Conservation (phyloP, 2,888 invertebrate genomes). For the Agonopterix arenella region DNA sequence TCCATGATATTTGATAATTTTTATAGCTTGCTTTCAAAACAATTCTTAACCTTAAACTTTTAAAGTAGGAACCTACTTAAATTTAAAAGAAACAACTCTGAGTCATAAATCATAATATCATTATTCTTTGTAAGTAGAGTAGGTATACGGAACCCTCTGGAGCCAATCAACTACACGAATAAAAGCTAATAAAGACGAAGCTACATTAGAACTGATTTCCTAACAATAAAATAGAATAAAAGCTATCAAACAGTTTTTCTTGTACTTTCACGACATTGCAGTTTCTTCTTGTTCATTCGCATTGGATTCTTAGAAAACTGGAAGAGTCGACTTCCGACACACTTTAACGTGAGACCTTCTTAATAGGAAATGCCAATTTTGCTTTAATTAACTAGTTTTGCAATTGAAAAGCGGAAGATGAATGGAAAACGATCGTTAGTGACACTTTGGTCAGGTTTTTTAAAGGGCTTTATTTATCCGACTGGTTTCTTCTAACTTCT, state of each 20-base stretch:
- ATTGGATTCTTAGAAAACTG: conserved; percentile 34
- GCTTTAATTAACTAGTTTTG: conserved; percentile 27
- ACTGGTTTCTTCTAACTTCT: neutral
- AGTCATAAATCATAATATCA: too few relatives aligned
- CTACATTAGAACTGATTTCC: too few relatives aligned
- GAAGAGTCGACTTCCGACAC: conserved; percentile 41
- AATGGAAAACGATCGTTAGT: neutral
- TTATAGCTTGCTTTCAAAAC: too few relatives aligned
- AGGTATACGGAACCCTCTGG: too few relatives aligned
- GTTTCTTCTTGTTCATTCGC: conserved; percentile 32
- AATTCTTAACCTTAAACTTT: too few relatives aligned
- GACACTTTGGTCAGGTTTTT: neutral
- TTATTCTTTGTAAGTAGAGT: too few relatives aligned
- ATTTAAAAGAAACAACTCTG: too few relatives aligned
- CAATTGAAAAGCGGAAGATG: conserved; percentile 39
- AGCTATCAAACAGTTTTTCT: neutral
- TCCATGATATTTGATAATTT: too few relatives aligned
- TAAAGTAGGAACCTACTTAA: too few relatives aligned
- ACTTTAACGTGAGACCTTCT: conserved; percentile 36
- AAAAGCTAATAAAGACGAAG: too few relatives aligned
- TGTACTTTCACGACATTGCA: conserved; percentile 21
- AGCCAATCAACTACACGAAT: too few relatives aligned
- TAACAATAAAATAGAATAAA: conserved; percentile 3
- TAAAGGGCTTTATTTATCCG: neutral
- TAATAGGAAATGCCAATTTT: conserved; percentile 38